Base-by-base conservation (phyloP, 1,140 invertebrate species). In the Euura saliciscinereae region DNA sequence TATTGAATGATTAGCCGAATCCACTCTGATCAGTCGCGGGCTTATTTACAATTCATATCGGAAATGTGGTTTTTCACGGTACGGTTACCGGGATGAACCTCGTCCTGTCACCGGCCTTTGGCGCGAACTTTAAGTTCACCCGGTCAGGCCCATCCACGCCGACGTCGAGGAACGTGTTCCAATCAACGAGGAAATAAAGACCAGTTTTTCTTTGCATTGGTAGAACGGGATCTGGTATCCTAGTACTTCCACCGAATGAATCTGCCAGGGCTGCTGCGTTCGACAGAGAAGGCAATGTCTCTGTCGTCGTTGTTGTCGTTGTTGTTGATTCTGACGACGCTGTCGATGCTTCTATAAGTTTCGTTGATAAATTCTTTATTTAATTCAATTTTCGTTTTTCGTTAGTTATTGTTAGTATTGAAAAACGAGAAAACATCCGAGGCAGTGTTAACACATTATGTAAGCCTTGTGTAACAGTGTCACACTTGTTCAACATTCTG, bases 81-180 rank as follows among this genome's bases (percentile, higher is more conserved):
- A 94, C 90, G 73, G 84, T 92, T 1, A 95, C 90, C 43, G 91
- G 90, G 73, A 94, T 83, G 81, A 95, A 96, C 83, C 92, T 90
- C 68, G 91, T 89, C 66, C 92, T 92, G 83, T 95, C 93, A 2
- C 94, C 94, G 65, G 92, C 89, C 87, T 94, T 94, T 0, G 94
- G 94, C 72, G 92, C 90, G 77, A 95, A 94, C 76, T 92, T 90
- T 75, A 96, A 89, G 79, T 94, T 93, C 2, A 95, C 91, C 84
- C 93, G 92, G 69, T 91, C 92, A 44, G 91, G 91, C 69, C 91
- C 92, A n/a, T 94, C 93, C 69, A 90, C 87, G 43, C 94, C 94
- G 3, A 95, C 93, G 82, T 95, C 93, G 3, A 95, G 85, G 78
- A 96, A 96, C 10, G 92, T 91, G 79, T 96, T 95, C 94, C 94